A percentile compares a stretch with the other conserved stretches of the same genome.
These are phyloP conservation scores for Xestia rhomboidea DNA, from an alignment of 2,888 invertebrate species.

Conservation along the genomic window DNA sequence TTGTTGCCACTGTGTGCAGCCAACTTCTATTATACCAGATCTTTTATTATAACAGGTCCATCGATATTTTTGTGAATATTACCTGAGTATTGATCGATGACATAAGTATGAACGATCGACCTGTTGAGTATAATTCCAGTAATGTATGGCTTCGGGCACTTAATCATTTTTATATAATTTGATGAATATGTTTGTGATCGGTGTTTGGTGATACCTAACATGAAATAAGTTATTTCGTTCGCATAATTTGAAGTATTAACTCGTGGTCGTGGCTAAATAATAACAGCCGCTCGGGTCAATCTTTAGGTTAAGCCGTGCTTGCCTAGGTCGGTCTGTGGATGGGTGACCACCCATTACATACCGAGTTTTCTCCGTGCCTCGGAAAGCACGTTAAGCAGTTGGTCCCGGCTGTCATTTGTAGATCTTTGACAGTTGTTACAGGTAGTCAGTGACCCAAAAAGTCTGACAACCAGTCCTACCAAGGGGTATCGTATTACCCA, in stretches of 20 bases:
- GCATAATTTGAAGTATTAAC: neutral
- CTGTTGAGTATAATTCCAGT: constrained; percentile 40
- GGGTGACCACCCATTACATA: no score
- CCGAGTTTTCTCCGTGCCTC: no score
- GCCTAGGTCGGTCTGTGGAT: no score
- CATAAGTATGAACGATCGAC: constrained; percentile 33
- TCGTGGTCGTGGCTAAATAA: no score
- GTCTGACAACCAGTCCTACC: no score
- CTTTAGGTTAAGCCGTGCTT: no score
- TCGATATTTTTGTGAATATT: neutral
- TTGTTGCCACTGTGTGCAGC: neutral
- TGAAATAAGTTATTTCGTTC: neutral
- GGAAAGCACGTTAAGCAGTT: no score
- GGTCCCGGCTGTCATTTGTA: no score
- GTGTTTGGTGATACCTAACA: neutral
- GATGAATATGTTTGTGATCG: neutral
- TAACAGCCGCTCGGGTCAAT: no score
- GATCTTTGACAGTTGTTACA: no score
- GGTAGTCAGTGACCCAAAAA: no score
- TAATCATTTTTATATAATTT: constrained; percentile 1
- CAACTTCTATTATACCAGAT: neutral
- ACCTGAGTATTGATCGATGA: constrained; percentile 26
- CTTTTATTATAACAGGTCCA: neutral
- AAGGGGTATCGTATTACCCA: no score
- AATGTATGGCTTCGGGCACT: constrained; percentile 12